Evolutionary conservation across 1,140 invertebrate genomes (phyloP), one percentile per base, ranked within the genome.

Genomic region (Philopotamus ludificatus): DNA sequence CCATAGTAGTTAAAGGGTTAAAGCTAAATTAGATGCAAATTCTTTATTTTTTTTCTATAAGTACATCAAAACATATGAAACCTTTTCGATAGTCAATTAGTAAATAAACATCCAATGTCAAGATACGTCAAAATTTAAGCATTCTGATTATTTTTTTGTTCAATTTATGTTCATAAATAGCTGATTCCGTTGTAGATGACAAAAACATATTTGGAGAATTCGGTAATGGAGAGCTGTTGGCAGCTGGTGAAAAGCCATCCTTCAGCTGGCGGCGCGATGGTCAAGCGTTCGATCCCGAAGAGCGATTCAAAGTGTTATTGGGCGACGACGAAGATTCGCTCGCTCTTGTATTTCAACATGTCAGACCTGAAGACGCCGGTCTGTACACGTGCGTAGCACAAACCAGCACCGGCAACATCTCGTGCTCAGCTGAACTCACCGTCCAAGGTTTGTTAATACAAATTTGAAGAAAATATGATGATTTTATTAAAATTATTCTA

Each of bases 321-420:
- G 90, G 92, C 68, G 92, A 95, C 70, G 92, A 95, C 69, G 94
- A 96, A 72, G 94, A 97, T 72, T 95, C 91, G 0, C 79, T 97
- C 47, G 92, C 91, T 16, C 78, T 98, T 9, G 90, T 96, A 0
- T 97, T 98, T 77, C 92, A 95, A 72, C 92, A 97, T 72, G 94
- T 97, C 0, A 92, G 88, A 72, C 92, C 92, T 0, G 93, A 95
- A 74, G 94, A 97, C 76, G 93, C 93, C 21, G 95, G 95, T 3
- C 81, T 95, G 2, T 97, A 98, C 76, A 97, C 95, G 0, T 97
- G 94, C 72, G 93, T 96, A 0, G 95, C 95, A 0, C 92, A 94
- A 73, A 98, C 95, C 0, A 87, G 86, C 25, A 89, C 89, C 63
- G 94, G 94, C 34, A 93, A 93, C 72, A 96, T 97, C 51, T 94